Conservation (phyloP, 2,797 vertebrate species). For the Neopelma chrysocephalum region DNA sequence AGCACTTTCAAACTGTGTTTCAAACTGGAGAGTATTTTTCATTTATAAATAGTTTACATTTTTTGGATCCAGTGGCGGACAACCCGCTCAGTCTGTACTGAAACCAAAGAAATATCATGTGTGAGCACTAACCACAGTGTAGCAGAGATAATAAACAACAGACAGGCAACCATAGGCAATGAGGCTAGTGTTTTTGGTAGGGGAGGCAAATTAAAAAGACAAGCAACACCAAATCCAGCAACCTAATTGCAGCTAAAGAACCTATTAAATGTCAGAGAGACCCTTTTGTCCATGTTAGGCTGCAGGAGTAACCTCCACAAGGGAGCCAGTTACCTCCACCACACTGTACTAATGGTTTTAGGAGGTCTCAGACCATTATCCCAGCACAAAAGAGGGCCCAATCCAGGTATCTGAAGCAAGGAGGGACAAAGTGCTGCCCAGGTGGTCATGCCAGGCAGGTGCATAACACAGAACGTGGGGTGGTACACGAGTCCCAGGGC, state of each 20-base stretch:
- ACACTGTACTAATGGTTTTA: background rate
- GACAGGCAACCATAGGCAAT: slow-evolving; percentile 59
- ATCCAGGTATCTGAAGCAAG: background rate
- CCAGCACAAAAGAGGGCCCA: background rate
- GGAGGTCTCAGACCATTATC: background rate
- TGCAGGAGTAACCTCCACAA: background rate
- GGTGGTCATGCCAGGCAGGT: rapidly evolving
- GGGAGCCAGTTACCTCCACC: background rate
- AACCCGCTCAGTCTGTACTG: slow-evolving; percentile 72
- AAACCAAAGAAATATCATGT: slow-evolving; percentile 76
- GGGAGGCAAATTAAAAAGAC: slow-evolving; percentile 13
- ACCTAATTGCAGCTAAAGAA: background rate
- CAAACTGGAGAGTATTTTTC: slow-evolving; percentile 72
- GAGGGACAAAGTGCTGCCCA: background rate
- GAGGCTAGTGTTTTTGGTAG: background rate
- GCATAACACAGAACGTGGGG: rapidly evolving
- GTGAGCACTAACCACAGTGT: slow-evolving; percentile 75
- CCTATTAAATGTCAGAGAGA: background rate
- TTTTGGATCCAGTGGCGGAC: slow-evolving; percentile 71
- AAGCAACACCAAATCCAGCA: background rate
- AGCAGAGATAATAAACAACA: slow-evolving; percentile 77
- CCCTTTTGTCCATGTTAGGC: rapidly evolving
- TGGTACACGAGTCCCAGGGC: rapidly evolving
- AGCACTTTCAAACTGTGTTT: slow-evolving; percentile 70
- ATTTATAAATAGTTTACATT: slow-evolving; percentile 81